phyloP scores from a whole-genome alignment of 1,140 invertebrate species.

The fruit fly (Drosophila melanogaster) region DNA sequence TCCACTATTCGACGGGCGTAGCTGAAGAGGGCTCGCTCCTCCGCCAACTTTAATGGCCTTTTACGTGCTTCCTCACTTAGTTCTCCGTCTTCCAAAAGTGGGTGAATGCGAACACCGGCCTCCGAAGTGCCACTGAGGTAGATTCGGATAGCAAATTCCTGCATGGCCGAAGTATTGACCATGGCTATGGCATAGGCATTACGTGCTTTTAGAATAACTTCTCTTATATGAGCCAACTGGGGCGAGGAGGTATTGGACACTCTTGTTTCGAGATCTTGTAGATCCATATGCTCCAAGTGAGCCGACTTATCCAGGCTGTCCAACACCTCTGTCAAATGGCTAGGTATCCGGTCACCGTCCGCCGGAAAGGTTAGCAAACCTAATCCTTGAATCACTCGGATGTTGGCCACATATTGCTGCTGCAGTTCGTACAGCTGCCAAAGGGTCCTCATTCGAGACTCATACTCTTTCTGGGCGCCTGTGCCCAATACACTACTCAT shows the following conservation, averaged over 20 bases:
- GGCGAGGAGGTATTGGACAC: conserved; percentile 1
- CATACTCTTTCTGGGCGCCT: conserved; percentile 69
- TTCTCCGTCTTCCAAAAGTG: conserved; percentile 51
- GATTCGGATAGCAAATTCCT: conserved; percentile 67
- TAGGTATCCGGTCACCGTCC: conserved; percentile 37
- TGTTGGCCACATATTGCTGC: conserved; percentile 63
- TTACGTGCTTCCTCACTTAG: conserved; percentile 24
- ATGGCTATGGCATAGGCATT: conserved; percentile 48
- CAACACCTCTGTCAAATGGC: conserved; percentile 45
- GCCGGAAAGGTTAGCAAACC: conserved; percentile 50
- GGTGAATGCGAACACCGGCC: conserved; percentile 19
- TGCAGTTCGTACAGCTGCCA: conserved; percentile 75
- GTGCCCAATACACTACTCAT: conserved; percentile 58
- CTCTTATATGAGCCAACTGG: neutral
- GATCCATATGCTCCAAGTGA: conserved; percentile 2
- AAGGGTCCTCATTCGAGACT: conserved; percentile 64
- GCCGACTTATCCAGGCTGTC: conserved; percentile 31
- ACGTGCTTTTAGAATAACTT: conserved; percentile 28
- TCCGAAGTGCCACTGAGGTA: conserved; percentile 64
- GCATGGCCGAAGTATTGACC: conserved; percentile 74
- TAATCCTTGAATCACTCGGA: conserved; percentile 45
- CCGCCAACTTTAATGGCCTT: conserved; percentile 18
- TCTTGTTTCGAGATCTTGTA: neutral
- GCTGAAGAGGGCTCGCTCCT: conserved; percentile 60
- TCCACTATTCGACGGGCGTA: conserved; percentile 67